Base-by-base conservation (phyloP, 2,888 invertebrate species). In the Apamea crenata region DNA sequence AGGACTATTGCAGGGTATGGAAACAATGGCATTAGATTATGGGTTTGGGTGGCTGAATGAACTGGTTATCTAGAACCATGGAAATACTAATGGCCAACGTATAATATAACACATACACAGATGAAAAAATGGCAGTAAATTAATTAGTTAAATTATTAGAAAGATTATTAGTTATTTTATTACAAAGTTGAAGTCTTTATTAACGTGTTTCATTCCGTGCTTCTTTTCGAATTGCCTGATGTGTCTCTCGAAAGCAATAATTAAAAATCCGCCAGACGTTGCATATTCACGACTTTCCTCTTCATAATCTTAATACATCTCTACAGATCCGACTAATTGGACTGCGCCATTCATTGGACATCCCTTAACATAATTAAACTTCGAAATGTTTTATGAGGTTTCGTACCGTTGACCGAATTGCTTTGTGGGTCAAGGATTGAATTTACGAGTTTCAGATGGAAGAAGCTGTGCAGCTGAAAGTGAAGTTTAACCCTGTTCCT, bases 391-490 rank as follows among this genome's bases (percentile, higher is more conserved):
- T 83, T 56, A 74, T 71, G 66, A 78, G 25, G 36, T 65, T 68
- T 63, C 68, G 7, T 47, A 59, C 32, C 25, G 40, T 59, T 74
- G 77, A 68, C 75, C 77, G 68, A 79, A 56, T 81, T 71, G 25
- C 32, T 63, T 75, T 78, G 8, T 81, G 69, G 68, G 72, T 72
- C 81, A 77, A 78, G 44, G 68, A 63, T 77, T 63, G 16, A 47
- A 47, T 63, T 47, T 36, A 21, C 25, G 56, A 56, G 0, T 29
- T 36, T 74, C 25, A 25, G 5, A 47, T 63, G 16, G 18, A 40
- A 21, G 14, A n/a, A 68, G 29, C 0, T 56, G 25, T 56, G 10
- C 56, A 56, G 56, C 56, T 25, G 56, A 56, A 56, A 12, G 10
- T 56, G 56, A 56, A 56, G 10, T 25, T 56, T 56, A 56, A 56